Evolutionary conservation across 2,888 invertebrate species (phyloP).

Genomic region (Pharmacophagus antenor): DNA sequence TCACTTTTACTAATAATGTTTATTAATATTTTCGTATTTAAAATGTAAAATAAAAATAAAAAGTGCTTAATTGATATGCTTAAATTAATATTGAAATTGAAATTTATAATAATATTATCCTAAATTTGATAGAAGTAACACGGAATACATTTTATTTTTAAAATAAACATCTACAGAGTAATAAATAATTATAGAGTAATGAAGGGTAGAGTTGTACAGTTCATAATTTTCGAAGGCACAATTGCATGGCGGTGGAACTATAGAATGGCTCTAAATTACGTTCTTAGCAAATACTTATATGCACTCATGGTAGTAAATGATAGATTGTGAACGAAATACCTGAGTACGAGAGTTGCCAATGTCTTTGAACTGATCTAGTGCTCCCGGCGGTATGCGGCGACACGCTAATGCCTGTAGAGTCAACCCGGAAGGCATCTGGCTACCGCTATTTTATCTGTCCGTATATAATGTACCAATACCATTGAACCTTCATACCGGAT

Average conservation of each 20-base stretch:
- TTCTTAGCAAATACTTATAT: background rate
- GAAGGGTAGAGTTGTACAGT: background rate
- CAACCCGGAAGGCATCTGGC: slow-evolving; percentile 38
- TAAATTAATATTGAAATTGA: too few species aligned
- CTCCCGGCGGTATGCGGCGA: slow-evolving; percentile 55
- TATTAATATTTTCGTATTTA: too few species aligned
- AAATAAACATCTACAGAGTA: too few species aligned
- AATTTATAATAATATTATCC: too few species aligned
- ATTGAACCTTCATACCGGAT: slow-evolving; percentile 26
- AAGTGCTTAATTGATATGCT: too few species aligned
- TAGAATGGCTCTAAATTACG: background rate
- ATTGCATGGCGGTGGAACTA: background rate
- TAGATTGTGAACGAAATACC: slow-evolving; percentile 14
- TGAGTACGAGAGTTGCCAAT: slow-evolving; percentile 5
- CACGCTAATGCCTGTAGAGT: slow-evolving; percentile 44
- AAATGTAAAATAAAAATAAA: too few species aligned
- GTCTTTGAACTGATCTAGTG: slow-evolving; percentile 44
- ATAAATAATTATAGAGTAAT: too few species aligned
- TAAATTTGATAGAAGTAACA: too few species aligned
- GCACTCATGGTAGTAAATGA: background rate
- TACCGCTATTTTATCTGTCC: slow-evolving; percentile 33
- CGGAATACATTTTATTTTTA: too few species aligned
- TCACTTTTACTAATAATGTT: too few species aligned
- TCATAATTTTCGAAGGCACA: background rate
- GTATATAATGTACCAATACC: slow-evolving; percentile 23